Evolutionary conservation across 2,797 vertebrate species (phyloP), one percentile per base, ranked within the genome.

Genomic region (Rhinophrynus dorsalis): DNA sequence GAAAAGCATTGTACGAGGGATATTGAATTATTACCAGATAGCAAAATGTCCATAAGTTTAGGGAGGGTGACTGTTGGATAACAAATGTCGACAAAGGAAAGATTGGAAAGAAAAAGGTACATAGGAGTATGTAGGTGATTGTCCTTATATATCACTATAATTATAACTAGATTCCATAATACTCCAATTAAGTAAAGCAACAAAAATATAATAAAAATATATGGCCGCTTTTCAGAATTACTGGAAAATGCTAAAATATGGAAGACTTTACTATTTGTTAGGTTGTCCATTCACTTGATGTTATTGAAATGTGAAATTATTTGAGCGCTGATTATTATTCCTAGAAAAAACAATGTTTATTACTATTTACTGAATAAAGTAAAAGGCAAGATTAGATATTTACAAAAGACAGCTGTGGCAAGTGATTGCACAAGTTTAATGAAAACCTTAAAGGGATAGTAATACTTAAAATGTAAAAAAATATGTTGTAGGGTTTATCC

Each of bases 201-300:
- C 1, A 48, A 23, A 24, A 48, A 48, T 24, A 48, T 1, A 20
- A 24, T 11, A 13, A 48, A 23, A n/a, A 1, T 1, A 24, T 12
- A 11, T 6, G 5, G 21, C 21, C 24, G 45, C 12, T 12, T 48
- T 13, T 20, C 45, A 12, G 45, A 4, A 12, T 29, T 6, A 17
- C 18, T 52, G 5, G 57, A 68, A 50, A 68, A 68, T 11, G 44
- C 56, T 15, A 59, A 13, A 2, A 68, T 30, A 0, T 52, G 18
- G 17, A 68, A 55, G 2, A 40, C 57, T 30, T 10, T 8, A 7
- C 10, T 9, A 17, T 6, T 54, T 2, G 63, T 55, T 15, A 17
- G 2, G n/a, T 59, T 64, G 32, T 52, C 17, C 44, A 62, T 62
- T n/a, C n/a, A n/a, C n/a, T n/a, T n/a, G n/a, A n/a, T n/a, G n/a